These are phyloP conservation scores for Babylonia areolata DNA, from an alignment of 1,140 invertebrate species.

Conservation along the genomic window DNA sequence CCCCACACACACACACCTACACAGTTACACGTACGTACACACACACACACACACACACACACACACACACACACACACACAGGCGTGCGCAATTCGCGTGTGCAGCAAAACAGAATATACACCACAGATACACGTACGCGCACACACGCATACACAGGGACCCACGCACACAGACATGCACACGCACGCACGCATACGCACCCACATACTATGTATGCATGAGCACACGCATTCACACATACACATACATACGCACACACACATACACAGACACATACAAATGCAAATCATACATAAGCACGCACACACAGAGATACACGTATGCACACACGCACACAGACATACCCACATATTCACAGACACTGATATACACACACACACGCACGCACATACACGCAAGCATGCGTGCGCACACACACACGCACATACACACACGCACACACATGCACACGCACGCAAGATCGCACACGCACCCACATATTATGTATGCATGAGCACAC, in stretches of 20 bases:
- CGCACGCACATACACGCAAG: background rate
- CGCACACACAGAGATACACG: background rate
- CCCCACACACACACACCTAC: no score
- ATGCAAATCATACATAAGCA: background rate
- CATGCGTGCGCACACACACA: background rate
- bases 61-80: no score
- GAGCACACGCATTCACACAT: background rate
- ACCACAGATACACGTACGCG: no score
- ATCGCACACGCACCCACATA: background rate
- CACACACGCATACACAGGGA: no score
- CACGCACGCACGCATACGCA: no score
- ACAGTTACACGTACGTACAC: no score
- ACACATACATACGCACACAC: no score
- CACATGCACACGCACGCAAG: background rate
- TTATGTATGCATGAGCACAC: background rate
- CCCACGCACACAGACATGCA: no score
- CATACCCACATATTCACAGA: constrained; percentile 3
- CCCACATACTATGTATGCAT: no score
- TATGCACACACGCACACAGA: background rate
- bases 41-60: no score
- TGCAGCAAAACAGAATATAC: no score
- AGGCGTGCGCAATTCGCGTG: no score
- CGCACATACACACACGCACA: constrained; percentile 19
- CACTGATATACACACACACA: constrained; percentile 4
- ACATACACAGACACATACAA: background rate